Base-by-base conservation (phyloP, 2,113 vertebrate genomes). In the Stigmatopora argus region DNA sequence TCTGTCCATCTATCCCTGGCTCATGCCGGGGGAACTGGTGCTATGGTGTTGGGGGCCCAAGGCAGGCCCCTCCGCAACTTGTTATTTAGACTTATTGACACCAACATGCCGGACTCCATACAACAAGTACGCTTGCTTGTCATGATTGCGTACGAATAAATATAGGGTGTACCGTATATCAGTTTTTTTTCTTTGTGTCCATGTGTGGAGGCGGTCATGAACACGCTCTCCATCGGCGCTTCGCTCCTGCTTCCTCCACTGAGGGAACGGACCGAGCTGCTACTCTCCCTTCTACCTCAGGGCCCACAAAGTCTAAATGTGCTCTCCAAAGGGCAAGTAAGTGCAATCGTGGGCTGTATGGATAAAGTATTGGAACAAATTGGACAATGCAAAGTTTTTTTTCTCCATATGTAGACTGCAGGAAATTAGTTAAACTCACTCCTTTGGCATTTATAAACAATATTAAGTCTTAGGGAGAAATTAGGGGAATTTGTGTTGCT, bases 251-350 rank as follows among this genome's bases (percentile, higher is more conserved):
- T 99, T 84, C 97, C 97, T 81, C 96, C 97, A 2, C 88, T 98
- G 80, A 89, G 94, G 82, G 96, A 99, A 84, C 92, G 97, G 68
- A 98, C 96, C 82, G 96, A 98, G 67, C 90, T 99, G 77, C 91
- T 99, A 4, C 95, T 98, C 81, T 97, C 96, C 55, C 95, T 99
- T 71, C 87, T 99, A 71, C 97, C 97, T 66, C 96, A 97, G 85
- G 96, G 97, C 67, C 96, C 96, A 61, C 96, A 98, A 81, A 93
- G 95, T 84, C 95, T 96, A 92, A 96, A 96, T 82, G 95, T 93
- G 75, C 93, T 98, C 68, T 98, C 97, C 56, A 99, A 96, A 90
- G 97, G 97, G 76, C 97, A 99, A 93, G 97, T 99, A 90, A 80
- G 26, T 52, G 44, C 17, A 53, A 44, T 8, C 41, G 9, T 13